These are phyloP conservation scores for Vidua chalybeata DNA, from an alignment of 2,113 vertebrate species.

Conservation along the genomic window DNA sequence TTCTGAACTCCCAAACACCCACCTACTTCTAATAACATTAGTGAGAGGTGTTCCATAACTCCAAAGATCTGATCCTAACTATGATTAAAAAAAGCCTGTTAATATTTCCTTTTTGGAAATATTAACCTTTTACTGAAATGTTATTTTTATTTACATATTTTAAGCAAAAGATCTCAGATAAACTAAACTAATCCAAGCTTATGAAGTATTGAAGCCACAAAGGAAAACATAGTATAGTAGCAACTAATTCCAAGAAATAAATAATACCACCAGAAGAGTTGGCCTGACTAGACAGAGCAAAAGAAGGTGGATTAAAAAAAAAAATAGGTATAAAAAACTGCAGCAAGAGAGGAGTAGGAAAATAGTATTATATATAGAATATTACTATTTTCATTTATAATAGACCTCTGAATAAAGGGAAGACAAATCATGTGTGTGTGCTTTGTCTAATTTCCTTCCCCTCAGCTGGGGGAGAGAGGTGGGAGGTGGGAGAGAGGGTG, in stretches of 20 bases:
- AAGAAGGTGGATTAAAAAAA: background rate
- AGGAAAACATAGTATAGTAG: background rate
- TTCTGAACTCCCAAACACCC: background rate
- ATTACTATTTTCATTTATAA: background rate
- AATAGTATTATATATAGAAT: background rate
- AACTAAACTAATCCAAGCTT: background rate
- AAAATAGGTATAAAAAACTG: background rate
- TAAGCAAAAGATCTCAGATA: background rate
- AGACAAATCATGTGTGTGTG: rapidly evolving
- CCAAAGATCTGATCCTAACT: background rate
- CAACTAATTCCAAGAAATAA: background rate
- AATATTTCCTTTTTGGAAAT: background rate
- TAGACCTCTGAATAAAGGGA: background rate
- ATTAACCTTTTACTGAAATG: background rate
- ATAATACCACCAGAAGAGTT: background rate
- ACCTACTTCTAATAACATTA: background rate
- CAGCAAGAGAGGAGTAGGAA: background rate
- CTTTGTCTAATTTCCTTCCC: background rate
- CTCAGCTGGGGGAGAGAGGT: rapidly evolving
- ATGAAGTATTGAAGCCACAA: background rate
- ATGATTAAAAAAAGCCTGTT: background rate
- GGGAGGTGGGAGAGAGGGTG: rapidly evolving
- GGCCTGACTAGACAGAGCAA: background rate
- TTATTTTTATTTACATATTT: conserved; percentile 35
- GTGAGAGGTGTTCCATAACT: background rate